Conservation (phyloP, 2,797 vertebrate genomes). For the Linurgus olivaceus region DNA sequence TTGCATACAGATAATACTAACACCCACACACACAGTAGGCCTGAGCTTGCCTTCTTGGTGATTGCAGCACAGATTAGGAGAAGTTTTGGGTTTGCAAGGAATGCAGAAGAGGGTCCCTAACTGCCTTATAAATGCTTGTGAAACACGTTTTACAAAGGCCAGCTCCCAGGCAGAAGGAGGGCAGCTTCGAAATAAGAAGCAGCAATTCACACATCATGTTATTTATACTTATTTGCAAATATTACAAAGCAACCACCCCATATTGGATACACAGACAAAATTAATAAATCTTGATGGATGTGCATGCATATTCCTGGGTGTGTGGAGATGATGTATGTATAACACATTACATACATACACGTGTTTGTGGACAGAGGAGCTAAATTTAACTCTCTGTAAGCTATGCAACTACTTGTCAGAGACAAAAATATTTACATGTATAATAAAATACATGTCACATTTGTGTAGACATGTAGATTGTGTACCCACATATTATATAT, state of each 20-base stretch:
- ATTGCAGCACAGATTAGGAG: conserved; percentile 28
- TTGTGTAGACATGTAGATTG: neutral
- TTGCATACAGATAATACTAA: conserved; percentile 2
- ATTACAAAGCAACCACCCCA: neutral
- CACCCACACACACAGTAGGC: conserved; percentile 1
- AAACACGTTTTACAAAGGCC: conserved; percentile 1
- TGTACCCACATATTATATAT: neutral
- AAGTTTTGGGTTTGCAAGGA: conserved; percentile 34
- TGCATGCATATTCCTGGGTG: neutral
- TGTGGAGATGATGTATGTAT: neutral
- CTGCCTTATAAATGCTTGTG: conserved; percentile 19
- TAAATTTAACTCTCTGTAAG: neutral
- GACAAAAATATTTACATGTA: neutral
- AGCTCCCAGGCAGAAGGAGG: neutral
- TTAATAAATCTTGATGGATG: neutral
- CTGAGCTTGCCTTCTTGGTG: conserved; percentile 3
- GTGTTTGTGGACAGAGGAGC: neutral
- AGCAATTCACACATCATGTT: neutral
- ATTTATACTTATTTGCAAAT: neutral
- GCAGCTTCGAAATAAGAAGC: neutral
- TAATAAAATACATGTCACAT: neutral
- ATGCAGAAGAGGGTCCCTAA: conserved; percentile 40
- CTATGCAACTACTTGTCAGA: neutral
- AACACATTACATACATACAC: neutral
- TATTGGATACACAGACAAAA: neutral